phyloP scores from a whole-genome alignment of 2,797 vertebrate genomes.

The Rhadinocentrus ornatus region DNA sequence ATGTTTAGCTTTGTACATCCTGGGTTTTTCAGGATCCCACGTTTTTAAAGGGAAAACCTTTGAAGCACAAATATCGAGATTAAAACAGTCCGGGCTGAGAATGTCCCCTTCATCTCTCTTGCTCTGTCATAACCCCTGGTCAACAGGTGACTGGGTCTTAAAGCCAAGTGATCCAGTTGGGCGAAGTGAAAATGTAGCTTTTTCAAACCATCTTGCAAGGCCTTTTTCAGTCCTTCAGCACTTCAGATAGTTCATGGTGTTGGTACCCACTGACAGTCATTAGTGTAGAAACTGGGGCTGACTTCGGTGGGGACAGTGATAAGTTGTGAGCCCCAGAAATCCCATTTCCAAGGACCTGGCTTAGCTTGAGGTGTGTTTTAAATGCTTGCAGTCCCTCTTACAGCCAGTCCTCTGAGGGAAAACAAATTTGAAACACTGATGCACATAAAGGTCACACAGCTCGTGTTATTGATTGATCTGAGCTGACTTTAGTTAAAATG shows the following conservation, averaged over 20 bases:
- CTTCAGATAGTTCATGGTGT: constrained; percentile 41
- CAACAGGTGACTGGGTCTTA: constrained; percentile 9
- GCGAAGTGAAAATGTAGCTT: constrained; percentile 18
- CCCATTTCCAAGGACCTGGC: constrained; percentile 60
- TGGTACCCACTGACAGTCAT: constrained; percentile 36
- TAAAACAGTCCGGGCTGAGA: not conserved
- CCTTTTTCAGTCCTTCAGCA: constrained; percentile 51
- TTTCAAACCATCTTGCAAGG: constrained; percentile 35
- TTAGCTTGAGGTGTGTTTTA: constrained; percentile 43
- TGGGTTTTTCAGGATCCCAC: not conserved
- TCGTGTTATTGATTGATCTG: not conserved
- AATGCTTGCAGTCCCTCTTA: constrained; percentile 30
- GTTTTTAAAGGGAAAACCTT: constrained; percentile 5
- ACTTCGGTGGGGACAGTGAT: constrained; percentile 59
- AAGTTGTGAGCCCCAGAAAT: constrained; percentile 59
- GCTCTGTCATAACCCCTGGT: constrained; percentile 1
- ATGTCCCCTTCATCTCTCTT: not conserved
- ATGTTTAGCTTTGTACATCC: constrained; percentile 9
- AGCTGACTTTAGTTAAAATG: not conserved
- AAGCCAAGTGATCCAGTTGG: constrained; percentile 52
- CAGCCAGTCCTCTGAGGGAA: not conserved
- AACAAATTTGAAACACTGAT: constrained; percentile 16
- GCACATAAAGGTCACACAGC: constrained; percentile 23
- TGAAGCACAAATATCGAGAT: constrained; percentile 7
- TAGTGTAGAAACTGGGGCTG: constrained; percentile 56